Percentiles rank a stretch among this genome's conserved stretches.
Evolutionary conservation across 2,113 vertebrate species (phyloP).

Genomic region (Eonycteris spelaea): DNA sequence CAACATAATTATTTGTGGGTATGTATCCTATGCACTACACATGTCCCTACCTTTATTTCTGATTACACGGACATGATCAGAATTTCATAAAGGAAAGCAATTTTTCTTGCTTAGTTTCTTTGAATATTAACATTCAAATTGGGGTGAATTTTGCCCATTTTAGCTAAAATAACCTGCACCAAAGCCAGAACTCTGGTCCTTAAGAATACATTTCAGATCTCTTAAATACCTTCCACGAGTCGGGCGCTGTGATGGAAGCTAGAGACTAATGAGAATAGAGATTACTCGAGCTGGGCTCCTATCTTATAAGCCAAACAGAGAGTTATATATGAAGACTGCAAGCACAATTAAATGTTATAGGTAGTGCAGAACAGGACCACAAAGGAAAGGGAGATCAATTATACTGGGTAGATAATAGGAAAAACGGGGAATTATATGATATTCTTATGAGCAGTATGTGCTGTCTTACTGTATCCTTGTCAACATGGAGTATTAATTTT

Average conservation of each 20-base stretch:
- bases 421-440: not conserved
- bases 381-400: not conserved
- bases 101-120: not conserved
- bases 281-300: not conserved
- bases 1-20: not conserved
- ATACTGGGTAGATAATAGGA: not conserved
- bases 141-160: not conserved
- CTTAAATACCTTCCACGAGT: not conserved
- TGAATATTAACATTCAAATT: not conserved
- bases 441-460: not conserved
- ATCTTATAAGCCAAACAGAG: not conserved
- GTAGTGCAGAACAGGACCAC: not conserved
- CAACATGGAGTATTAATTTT: not conserved
- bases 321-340: not conserved
- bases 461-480: not conserved
- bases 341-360: not conserved
- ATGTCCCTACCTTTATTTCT: not conserved
- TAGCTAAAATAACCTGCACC: not conserved
- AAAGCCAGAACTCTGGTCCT: not conserved
- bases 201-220: not conserved
- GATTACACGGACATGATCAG: not conserved
- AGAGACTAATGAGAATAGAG: not conserved
- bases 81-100: constrained; percentile 4
- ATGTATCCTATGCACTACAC: not conserved
- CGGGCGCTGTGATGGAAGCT: not conserved